These are phyloP conservation scores for Noturus placidus DNA, from an alignment of 2,113 vertebrate genomes.

Conservation along the genomic window DNA sequence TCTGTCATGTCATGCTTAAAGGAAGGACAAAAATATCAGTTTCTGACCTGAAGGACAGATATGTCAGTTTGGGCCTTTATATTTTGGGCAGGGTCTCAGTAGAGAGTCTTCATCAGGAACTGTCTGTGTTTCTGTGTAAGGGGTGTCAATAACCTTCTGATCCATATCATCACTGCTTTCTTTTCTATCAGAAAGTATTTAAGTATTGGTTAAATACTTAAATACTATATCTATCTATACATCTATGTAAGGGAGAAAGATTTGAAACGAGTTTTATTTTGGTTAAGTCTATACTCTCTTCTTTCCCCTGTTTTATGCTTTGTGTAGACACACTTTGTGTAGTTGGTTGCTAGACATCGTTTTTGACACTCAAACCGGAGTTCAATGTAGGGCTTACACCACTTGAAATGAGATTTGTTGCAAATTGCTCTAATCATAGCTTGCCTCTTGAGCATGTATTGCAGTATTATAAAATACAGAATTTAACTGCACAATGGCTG, in stretches of 20 bases:
- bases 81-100: background rate
- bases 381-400: no score
- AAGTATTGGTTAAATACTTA: no score
- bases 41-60: background rate
- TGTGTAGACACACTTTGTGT: background rate
- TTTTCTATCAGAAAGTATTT: conserved; percentile 1
- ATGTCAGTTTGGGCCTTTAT: background rate
- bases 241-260: background rate
- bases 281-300: background rate
- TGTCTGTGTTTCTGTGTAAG: background rate
- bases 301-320: background rate
- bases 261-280: background rate
- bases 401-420: no score
- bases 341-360: no score
- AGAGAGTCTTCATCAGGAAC: background rate
- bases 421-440: no score
- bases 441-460: no score
- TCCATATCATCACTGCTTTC: conserved; percentile 10
- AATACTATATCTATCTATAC: no score
- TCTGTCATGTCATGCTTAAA: conserved; percentile 33
- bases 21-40: background rate
- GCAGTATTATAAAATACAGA: no score
- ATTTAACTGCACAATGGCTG: no score
- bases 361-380: no score
- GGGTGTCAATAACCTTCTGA: background rate